phyloP scores from a whole-genome alignment of 2,797 vertebrate genomes.

The Bucorvus abyssinicus region DNA sequence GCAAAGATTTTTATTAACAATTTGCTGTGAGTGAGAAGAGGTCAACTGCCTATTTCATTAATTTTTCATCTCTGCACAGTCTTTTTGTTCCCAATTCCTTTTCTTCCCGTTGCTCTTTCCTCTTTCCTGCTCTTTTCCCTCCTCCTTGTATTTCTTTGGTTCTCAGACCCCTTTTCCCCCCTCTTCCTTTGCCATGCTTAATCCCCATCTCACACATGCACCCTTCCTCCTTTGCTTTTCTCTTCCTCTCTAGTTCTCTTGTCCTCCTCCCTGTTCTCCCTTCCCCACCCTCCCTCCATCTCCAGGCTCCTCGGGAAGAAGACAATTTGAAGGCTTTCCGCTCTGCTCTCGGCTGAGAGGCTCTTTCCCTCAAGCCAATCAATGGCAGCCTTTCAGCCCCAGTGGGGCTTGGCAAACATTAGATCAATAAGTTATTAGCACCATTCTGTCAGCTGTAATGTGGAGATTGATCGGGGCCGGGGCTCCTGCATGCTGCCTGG shows the following conservation, averaged over 20 bases:
- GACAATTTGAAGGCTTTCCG: conserved; percentile 71
- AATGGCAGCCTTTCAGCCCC: conserved; percentile 89
- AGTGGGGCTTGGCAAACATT: conserved; percentile 85
- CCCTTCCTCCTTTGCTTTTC: neutral
- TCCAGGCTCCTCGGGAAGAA: conserved; percentile 64
- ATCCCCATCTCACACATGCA: neutral
- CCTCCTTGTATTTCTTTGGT: neutral
- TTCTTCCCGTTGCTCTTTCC: neutral
- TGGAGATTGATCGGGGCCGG: conserved; percentile 97
- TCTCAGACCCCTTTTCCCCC: neutral
- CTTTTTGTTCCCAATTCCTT: neutral
- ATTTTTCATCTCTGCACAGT: neutral
- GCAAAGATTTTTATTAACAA: neutral
- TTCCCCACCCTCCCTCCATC: conserved; percentile 18
- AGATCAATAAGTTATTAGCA: conserved; percentile 99
- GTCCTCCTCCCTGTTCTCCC: neutral
- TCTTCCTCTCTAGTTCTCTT: neutral
- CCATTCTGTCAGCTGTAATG: conserved; percentile 99
- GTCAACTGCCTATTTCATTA: neutral
- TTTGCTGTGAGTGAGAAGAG: neutral
- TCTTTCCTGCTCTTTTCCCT: neutral
- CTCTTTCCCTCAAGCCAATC: conserved; percentile 88
- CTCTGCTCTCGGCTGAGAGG: conserved; percentile 76
- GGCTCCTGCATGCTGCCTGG: conserved; percentile 79
- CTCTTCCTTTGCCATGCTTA: neutral